Conservation (phyloP, 2,888 invertebrate genomes). For the Sesamia inferens region DNA sequence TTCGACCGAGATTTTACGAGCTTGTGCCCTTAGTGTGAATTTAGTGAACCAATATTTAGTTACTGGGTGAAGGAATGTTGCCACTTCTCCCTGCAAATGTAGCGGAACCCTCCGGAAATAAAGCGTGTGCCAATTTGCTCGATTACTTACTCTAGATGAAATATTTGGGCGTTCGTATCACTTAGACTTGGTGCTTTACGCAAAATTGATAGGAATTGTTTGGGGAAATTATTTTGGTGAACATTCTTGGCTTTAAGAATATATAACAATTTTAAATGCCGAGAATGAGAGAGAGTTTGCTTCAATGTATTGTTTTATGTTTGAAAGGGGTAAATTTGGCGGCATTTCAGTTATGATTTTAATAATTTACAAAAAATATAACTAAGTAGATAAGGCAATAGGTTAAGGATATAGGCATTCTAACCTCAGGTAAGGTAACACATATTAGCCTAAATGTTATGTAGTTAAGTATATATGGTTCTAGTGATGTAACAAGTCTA, state of each 20-base stretch:
- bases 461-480: neutral
- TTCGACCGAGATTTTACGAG: slow-evolving; percentile 55
- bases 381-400: neutral
- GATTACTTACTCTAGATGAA: slow-evolving; percentile 71
- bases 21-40: slow-evolving; percentile 54
- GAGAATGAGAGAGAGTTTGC: too few species aligned
- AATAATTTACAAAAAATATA: neutral
- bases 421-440: too few species aligned
- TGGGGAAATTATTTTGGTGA: slow-evolving; percentile 14
- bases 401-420: too few species aligned
- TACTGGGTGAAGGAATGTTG: slow-evolving; percentile 69
- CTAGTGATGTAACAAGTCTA: neutral
- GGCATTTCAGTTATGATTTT: too few species aligned
- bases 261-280: too few species aligned
- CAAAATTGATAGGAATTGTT: slow-evolving; percentile 45
- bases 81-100: slow-evolving; percentile 69
- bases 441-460: neutral
- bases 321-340: too few species aligned
- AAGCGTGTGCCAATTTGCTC: slow-evolving; percentile 67
- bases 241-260: neutral
- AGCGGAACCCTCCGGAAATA: slow-evolving; percentile 71
- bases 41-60: slow-evolving; percentile 78
- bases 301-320: too few species aligned
- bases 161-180: slow-evolving; percentile 64
- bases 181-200: slow-evolving; percentile 47